Evolutionary conservation across 35 echinoderm and acorn worm species (phyloP).

Genomic region (Patiria miniata): DNA sequence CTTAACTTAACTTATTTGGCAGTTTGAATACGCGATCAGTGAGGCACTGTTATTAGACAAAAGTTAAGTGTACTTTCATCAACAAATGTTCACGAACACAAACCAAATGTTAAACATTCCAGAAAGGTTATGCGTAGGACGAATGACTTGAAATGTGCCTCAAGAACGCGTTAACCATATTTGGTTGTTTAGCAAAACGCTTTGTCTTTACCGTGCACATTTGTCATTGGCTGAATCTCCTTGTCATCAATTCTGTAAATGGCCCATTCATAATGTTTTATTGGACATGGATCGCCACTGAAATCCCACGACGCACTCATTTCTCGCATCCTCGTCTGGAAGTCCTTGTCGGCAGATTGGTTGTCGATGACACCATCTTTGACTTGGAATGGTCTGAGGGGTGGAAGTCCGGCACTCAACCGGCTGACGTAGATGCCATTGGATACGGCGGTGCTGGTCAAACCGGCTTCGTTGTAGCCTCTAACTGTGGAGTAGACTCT

Average conservation of each 20-base stretch:
- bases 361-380: slow-evolving; percentile 30
- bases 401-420: slow-evolving; percentile 31
- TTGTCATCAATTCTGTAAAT: slow-evolving; percentile 39
- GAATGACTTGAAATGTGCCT: background rate
- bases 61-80: too few relatives aligned
- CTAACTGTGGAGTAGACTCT: slow-evolving; percentile 42
- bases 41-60: too few relatives aligned
- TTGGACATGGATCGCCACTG: slow-evolving; percentile 49
- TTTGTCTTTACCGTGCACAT: slow-evolving; percentile 11
- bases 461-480: slow-evolving; percentile 41
- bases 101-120: background rate
- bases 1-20: too few relatives aligned
- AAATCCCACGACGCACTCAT: slow-evolving; percentile 37
- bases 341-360: background rate
- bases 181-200: background rate
- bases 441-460: slow-evolving; percentile 41
- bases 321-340: background rate
- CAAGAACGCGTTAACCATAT: background rate
- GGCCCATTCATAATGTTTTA: slow-evolving; percentile 42
- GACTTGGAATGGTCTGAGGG: background rate
- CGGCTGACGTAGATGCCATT: slow-evolving; percentile 54
- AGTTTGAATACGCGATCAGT: too few relatives aligned
- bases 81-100: too few relatives aligned
- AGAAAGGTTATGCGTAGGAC: background rate
- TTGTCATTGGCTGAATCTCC: slow-evolving; percentile 18